Evolutionary conservation across 2,888 invertebrate species (phyloP), one percentile per base, ranked within the genome.

Genomic region (Andrena camellia): DNA sequence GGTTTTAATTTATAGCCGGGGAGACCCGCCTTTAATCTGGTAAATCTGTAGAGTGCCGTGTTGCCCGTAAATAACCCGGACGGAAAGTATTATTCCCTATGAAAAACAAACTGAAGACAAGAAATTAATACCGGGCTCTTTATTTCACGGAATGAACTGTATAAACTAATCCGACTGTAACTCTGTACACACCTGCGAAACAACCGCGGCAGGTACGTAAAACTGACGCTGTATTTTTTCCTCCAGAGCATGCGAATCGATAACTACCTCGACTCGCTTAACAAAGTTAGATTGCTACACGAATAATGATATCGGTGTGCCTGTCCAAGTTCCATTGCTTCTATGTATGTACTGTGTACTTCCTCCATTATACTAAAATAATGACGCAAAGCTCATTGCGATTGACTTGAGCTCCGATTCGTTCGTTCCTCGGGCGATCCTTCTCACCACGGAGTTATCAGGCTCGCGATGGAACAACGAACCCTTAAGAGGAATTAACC

Each of bases 31-130:
- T 85, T 88, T 88, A 88, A 88, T 88, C 86, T 86, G 88, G 88
- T 85, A 86, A 88, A 88, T 88, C 86, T 88, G 88, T 88, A 88
- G 88, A 88, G 86, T 86, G 83, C 88, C 88, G 83, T 83, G 85
- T 85, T 82, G 80, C 78, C 74, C 83, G 88, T 88, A 88, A 88
- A 88, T 88, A 88, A 88, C 77, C 57, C 59, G 20, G 77, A 76
- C 74, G 60, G 79, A 81, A 86, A 86, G 81, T 83, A 88, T 88
- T 86, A 81, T 85, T 86, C 64, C 74, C 78, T 64, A 76, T 81
- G 83, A 80, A 84, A 86, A 86, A 75, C 83, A 85, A 82, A 81
- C 75, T 76, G 80, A 80, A 69, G 85, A 88, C 86, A 82, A 81
- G 81, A 82, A 86, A 88, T 83, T 78, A 88, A 88, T 84, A 83